A percentile compares a stretch with the other conserved stretches of the same genome.
These are phyloP conservation scores for Hedya salicella DNA, from an alignment of 2,888 invertebrate species.

Conservation along the genomic window DNA sequence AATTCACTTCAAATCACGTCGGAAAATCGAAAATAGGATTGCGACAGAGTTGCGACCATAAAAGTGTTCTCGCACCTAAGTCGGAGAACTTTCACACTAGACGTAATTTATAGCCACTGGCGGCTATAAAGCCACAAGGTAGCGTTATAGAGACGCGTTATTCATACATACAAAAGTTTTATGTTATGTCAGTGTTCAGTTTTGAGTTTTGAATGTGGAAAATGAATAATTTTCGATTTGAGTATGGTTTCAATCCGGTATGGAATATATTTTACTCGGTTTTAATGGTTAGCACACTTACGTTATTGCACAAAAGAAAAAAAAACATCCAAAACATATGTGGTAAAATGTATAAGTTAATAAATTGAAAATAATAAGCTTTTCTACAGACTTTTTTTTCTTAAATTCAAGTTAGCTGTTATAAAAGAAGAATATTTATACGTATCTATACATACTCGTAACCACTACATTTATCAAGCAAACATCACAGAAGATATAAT, in stretches of 20 bases:
- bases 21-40: slow-evolving; percentile 45
- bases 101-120: slow-evolving; percentile 63
- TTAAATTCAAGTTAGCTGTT: not conserved
- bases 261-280: not conserved
- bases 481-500: too few species aligned
- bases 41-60: slow-evolving; percentile 48
- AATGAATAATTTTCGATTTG: slow-evolving; percentile 37
- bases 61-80: slow-evolving; percentile 59
- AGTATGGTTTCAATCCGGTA: not conserved
- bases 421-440: too few species aligned
- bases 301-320: too few species aligned
- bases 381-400: not conserved
- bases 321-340: too few species aligned
- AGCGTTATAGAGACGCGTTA: slow-evolving; percentile 39
- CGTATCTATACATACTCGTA: too few species aligned
- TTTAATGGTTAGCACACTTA: not conserved
- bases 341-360: too few species aligned
- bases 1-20: slow-evolving; percentile 23
- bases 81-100: slow-evolving; percentile 65
- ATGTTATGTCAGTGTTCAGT: slow-evolving; percentile 30
- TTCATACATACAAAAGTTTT: slow-evolving; percentile 43
- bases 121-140: slow-evolving; percentile 61
- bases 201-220: slow-evolving; percentile 33
- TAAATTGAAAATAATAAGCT: too few species aligned
- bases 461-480: too few species aligned